These are phyloP conservation scores for Silurus lanzhouensis DNA, from an alignment of 2,797 vertebrate genomes.

Conservation along the genomic window DNA sequence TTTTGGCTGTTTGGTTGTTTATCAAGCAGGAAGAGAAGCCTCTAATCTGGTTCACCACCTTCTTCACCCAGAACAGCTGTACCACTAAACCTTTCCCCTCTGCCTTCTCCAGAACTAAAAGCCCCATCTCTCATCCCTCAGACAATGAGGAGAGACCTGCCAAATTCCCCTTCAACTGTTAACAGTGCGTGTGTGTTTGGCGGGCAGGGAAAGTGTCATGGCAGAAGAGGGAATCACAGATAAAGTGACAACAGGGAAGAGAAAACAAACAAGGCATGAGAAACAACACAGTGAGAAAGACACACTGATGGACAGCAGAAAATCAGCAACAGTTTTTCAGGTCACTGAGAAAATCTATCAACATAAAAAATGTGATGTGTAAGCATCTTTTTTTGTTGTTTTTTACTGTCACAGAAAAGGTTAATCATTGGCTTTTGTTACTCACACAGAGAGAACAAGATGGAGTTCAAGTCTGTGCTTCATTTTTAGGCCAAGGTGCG, in stretches of 20 bases:
- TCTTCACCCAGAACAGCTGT: slow-evolving; percentile 51
- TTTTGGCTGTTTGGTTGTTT: slow-evolving; percentile 3
- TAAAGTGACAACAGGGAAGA: slow-evolving; percentile 26
- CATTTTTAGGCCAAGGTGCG: neutral
- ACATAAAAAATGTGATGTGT: slow-evolving; percentile 24
- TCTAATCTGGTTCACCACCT: slow-evolving; percentile 36
- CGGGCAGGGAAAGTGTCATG: neutral
- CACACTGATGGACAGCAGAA: slow-evolving; percentile 17
- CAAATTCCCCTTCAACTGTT: neutral
- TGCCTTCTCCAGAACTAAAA: slow-evolving; percentile 10
- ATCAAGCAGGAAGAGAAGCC: slow-evolving; percentile 49
- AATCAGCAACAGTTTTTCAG: slow-evolving; percentile 3
- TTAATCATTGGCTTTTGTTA: slow-evolving; percentile 49
- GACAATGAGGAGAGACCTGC: slow-evolving; percentile 23
- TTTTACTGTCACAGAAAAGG: neutral
- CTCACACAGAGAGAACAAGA: slow-evolving; percentile 41
- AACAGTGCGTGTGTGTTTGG: neutral
- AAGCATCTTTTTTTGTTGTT: neutral
- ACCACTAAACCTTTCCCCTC: slow-evolving; percentile 48
- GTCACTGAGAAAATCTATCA: slow-evolving; percentile 34
- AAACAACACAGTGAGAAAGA: slow-evolving; percentile 39
- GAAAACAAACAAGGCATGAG: slow-evolving; percentile 27
- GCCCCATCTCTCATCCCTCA: slow-evolving; percentile 25
- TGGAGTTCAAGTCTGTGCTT: slow-evolving; percentile 15
- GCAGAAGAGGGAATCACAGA: slow-evolving; percentile 23